phyloP scores from a whole-genome alignment of 2,113 vertebrate species.

The Scartelaos histophorus region DNA sequence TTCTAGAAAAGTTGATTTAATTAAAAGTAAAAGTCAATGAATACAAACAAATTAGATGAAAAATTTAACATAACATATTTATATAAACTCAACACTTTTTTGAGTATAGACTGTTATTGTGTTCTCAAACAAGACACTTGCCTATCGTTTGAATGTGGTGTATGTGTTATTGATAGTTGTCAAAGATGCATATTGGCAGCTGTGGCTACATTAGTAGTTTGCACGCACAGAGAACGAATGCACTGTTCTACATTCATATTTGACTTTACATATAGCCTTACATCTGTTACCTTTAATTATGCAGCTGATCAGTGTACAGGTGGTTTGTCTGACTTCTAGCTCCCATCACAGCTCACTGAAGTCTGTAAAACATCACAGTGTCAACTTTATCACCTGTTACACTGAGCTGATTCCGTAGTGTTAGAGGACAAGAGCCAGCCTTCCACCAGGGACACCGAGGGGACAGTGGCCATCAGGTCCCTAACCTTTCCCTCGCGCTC shows the following conservation, averaged over 20 bases:
- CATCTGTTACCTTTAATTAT: background rate
- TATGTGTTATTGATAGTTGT: too few species aligned
- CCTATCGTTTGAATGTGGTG: too few species aligned
- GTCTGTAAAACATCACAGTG: slow-evolving; percentile 36
- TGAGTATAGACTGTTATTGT: too few species aligned
- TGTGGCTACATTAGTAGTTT: too few species aligned
- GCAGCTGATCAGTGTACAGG: slow-evolving; percentile 8
- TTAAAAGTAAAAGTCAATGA: too few species aligned
- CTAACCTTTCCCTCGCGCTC: slow-evolving; percentile 41
- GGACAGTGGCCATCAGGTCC: slow-evolving; percentile 57
- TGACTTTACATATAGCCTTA: background rate
- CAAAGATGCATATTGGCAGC: too few species aligned
- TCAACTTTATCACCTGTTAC: slow-evolving; percentile 52
- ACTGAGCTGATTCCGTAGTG: slow-evolving; percentile 40
- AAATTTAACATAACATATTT: too few species aligned
- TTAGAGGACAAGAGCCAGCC: slow-evolving; percentile 59
- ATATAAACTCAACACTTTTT: too few species aligned
- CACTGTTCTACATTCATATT: background rate
- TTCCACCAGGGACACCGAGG: slow-evolving; percentile 50
- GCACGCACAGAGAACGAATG: too few species aligned
- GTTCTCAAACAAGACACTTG: too few species aligned
- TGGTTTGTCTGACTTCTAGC: slow-evolving; percentile 20
- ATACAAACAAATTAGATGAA: too few species aligned
- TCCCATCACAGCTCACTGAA: slow-evolving; percentile 23
- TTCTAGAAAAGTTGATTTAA: too few species aligned